phyloP scores from a whole-genome alignment of 2,797 vertebrate genomes.

The Sitta carolinensis region DNA sequence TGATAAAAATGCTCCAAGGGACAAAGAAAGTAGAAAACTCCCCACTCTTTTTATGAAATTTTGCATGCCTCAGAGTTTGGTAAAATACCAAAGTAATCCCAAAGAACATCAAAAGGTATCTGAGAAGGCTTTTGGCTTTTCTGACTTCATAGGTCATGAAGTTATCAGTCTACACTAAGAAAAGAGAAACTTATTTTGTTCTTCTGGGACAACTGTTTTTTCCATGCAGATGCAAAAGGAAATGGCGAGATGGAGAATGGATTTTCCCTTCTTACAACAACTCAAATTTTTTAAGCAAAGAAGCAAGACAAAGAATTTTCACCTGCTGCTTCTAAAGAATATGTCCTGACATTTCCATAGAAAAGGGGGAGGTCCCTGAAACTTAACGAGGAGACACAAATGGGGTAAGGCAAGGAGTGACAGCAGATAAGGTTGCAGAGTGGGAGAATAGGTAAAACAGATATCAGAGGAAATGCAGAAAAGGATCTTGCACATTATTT shows the following conservation, averaged over 20 bases:
- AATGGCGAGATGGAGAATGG: neutral
- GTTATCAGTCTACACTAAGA: neutral
- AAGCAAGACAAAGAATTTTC: neutral
- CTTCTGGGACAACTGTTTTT: neutral
- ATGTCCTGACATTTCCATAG: neutral
- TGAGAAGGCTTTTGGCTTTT: neutral
- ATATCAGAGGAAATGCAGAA: neutral
- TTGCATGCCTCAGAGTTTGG: neutral
- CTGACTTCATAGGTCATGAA: neutral
- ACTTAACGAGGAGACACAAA: neutral
- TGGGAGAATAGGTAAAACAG: neutral
- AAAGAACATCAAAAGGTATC: neutral
- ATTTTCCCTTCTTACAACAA: neutral
- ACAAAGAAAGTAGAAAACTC: neutral
- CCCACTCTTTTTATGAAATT: neutral
- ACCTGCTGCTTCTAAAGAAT: neutral
- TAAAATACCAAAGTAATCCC: neutral
- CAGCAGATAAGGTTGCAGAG: neutral
- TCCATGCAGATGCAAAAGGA: neutral
- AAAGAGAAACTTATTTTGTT: neutral
- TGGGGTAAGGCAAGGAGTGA: accelerated
- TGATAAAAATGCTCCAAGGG: neutral
- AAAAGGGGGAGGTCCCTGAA: neutral
- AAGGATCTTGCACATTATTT: neutral
- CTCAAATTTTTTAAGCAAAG: neutral